Conservation (phyloP, 2,888 invertebrate genomes). For the Onchidella celtica region DNA sequence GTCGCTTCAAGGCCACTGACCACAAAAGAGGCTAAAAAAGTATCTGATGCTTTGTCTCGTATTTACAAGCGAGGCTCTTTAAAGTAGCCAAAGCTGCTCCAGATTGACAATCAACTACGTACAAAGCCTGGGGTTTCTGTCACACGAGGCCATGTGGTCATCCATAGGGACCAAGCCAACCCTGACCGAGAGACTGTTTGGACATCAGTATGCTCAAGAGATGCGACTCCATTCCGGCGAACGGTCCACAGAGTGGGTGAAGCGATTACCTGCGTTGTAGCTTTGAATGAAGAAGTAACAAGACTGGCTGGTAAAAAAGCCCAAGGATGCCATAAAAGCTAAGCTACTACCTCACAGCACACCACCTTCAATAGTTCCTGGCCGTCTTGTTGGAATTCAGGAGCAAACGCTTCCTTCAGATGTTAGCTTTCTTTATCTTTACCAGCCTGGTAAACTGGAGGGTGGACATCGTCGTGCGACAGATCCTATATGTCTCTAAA, state of each 20-base stretch:
- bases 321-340: neutral
- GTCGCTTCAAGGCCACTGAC: neutral
- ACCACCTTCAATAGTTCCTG: too few relatives aligned
- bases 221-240: neutral
- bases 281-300: neutral
- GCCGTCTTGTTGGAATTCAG: neutral
- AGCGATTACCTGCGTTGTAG: too few relatives aligned
- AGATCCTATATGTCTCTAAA: neutral
- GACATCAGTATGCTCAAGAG: slow-evolving; percentile 24
- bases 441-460: slow-evolving; percentile 23
- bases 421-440: neutral
- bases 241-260: too few relatives aligned
- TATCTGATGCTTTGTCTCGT: neutral
- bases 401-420: neutral
- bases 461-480: neutral
- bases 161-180: neutral
- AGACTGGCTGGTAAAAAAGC: neutral
- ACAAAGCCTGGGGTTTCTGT: neutral
- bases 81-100: neutral
- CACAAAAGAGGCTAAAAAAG: neutral
- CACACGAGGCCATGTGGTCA: neutral
- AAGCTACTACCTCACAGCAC: neutral
- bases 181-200: neutral
- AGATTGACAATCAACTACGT: neutral
- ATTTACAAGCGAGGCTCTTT: slow-evolving; percentile 38